These are phyloP conservation scores for Drosophila hydei DNA, from an alignment of 1,140 invertebrate species.

Conservation along the genomic window DNA sequence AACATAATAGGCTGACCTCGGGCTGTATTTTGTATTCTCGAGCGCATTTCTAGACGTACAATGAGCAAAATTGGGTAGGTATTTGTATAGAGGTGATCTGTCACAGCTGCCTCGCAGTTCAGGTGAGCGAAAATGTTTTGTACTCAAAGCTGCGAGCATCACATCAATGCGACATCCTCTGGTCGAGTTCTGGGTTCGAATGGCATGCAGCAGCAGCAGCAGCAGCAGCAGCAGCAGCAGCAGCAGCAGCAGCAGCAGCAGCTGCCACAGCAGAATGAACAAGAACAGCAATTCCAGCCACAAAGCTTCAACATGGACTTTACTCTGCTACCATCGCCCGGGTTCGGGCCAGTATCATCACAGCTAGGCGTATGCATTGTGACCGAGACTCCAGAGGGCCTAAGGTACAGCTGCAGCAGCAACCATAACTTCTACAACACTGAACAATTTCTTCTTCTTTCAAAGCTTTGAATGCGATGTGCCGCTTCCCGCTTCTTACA, in stretches of 20 bases:
- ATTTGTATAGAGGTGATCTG: background rate
- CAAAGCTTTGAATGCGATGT: conserved; percentile 64
- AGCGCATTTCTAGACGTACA: conserved; percentile 13
- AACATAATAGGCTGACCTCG: background rate
- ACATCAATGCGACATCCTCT: conserved; percentile 35
- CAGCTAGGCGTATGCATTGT: conserved; percentile 59
- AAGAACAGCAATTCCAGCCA: too few species aligned
- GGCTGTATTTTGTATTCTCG: background rate
- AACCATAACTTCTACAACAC: background rate
- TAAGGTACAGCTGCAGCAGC: conserved; percentile 36
- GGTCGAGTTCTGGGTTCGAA: conserved; percentile 9
- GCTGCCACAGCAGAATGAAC: background rate
- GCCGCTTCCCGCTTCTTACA: conserved; percentile 50
- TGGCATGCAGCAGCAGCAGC: background rate
- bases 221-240: conserved; percentile 4
- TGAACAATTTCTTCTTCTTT: too few species aligned
- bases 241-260: background rate
- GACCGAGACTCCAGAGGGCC: conserved; percentile 60
- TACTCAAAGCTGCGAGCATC: conserved; percentile 47
- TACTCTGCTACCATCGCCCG: conserved; percentile 10
- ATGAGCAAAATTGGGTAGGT: conserved; percentile 46
- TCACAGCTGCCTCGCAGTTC: conserved; percentile 11
- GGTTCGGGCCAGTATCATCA: conserved; percentile 22
- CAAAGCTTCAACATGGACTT: conserved; percentile 24
- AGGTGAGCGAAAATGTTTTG: conserved; percentile 7